Conservation (phyloP, 2,888 invertebrate genomes). For the Phyllotreta cruciferae region DNA sequence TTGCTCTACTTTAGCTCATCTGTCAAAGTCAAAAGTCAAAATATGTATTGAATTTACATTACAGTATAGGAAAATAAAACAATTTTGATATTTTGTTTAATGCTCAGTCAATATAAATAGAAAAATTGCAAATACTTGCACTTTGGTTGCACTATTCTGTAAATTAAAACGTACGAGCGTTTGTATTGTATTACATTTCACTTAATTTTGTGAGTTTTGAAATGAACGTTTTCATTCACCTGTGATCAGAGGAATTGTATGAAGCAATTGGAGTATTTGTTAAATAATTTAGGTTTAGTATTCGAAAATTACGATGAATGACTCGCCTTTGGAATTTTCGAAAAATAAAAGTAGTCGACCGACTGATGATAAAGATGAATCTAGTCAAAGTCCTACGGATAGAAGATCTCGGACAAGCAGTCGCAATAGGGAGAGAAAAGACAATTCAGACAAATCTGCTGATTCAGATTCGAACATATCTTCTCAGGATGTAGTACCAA, state of each 20-base stretch:
- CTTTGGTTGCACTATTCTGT: too few relatives aligned
- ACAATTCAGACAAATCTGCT: constrained; percentile 56
- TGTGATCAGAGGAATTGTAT: background rate
- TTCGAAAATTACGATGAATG: constrained; percentile 59
- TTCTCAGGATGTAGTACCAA: constrained; percentile 52
- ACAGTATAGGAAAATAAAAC: too few relatives aligned
- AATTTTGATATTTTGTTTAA: too few relatives aligned
- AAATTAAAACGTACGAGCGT: too few relatives aligned
- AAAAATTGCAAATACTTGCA: too few relatives aligned
- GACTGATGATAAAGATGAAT: constrained; percentile 59
- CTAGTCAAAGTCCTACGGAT: constrained; percentile 53
- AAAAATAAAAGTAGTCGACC: constrained; percentile 64
- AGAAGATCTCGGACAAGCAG: constrained; percentile 31
- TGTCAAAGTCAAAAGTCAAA: too few relatives aligned
- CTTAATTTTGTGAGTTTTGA: too few relatives aligned
- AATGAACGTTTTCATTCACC: too few relatives aligned
- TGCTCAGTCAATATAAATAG: too few relatives aligned
- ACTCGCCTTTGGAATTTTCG: constrained; percentile 70
- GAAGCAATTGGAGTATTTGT: background rate
- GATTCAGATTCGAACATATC: constrained; percentile 61
- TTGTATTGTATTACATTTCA: too few relatives aligned
- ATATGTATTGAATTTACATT: too few relatives aligned
- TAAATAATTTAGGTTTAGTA: background rate
- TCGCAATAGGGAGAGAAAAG: constrained; percentile 55
- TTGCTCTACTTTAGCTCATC: too few relatives aligned